phyloP scores from a whole-genome alignment of 2,888 invertebrate species.

The Lasioglossum leucozonium region DNA sequence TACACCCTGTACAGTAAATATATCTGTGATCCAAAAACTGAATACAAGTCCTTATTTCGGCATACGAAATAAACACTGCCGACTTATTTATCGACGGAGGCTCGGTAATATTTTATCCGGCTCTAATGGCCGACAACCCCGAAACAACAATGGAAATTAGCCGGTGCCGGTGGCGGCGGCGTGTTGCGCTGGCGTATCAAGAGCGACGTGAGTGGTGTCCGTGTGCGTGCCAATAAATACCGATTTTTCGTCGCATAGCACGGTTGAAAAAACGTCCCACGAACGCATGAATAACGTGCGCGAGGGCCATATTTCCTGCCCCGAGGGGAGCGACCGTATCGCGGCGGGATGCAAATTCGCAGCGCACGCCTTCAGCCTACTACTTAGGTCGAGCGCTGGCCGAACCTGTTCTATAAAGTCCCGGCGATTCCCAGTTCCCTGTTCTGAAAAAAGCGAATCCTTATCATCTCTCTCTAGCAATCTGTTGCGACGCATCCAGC shows the following conservation, averaged over 20 bases:
- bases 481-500: no score
- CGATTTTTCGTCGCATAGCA: constrained; percentile 7
- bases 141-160: constrained; percentile 4
- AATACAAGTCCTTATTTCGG: no score
- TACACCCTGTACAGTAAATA: neutral
- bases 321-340: constrained; percentile 51
- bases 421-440: no score
- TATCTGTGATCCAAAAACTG: no score
- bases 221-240: neutral
- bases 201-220: constrained; percentile 2
- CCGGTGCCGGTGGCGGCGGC: neutral
- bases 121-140: neutral
- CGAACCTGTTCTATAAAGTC: constrained; percentile 32
- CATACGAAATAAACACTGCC: no score
- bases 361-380: constrained; percentile 10
- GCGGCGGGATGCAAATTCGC: constrained; percentile 63
- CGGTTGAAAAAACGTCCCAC: neutral
- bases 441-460: no score
- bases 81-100: neutral
- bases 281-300: neutral
- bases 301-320: constrained; percentile 56
- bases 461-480: neutral
- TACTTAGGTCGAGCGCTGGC: constrained; percentile 11
- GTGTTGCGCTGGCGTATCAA: neutral
- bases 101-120: neutral